Evolutionary conservation across 2,888 invertebrate genomes (phyloP), one percentile per base, ranked within the genome.

Genomic region (Morpho achilles): DNA sequence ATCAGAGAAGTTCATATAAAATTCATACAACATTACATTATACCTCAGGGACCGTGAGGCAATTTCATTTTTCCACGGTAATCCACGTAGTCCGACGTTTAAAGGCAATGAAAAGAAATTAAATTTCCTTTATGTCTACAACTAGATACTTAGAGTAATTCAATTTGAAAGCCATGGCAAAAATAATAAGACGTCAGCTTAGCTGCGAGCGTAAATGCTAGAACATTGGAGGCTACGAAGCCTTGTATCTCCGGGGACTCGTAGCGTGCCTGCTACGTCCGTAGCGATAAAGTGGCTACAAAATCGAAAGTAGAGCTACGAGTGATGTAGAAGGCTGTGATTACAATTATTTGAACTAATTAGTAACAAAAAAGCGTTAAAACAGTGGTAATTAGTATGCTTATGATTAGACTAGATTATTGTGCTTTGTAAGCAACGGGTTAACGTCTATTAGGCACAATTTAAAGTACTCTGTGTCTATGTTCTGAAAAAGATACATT

Each of bases 281-380:
- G 86, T 87, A 85, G 83, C 79, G 72, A 70, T 80, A 83, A 79
- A 82, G 82, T 74, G 70, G 67, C 79, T 81, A 80, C 82, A 76
- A 76, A 74, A 79, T 80, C 79, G 74, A 77, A 73, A 63, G 67
- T 74, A 87, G 87, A 82, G 67, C 67, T 80, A 76, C 63, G 60
- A 73, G 46, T 52, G 49, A 65, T 42, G 58, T 68, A 69, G 70
- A 71, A 54, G 53, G 49, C 61, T 49, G 32, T 47, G 47, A 53
- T 45, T 56, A 58, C 39, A 49, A 54, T 65, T 62, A 62, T 64
- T 58, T 70, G 43, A 50, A 60, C 5, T 32, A 32, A 32, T 32
- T 32, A 5, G 3, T 32, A 32, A 32, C 32, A 32, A 32, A 32
- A 32, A 32, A 32, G 3, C 16, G 16, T 1, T 16, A 1, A 16